Evolutionary conservation across 2,113 vertebrate species (phyloP).

Genomic region (Grammomys surdaster): DNA sequence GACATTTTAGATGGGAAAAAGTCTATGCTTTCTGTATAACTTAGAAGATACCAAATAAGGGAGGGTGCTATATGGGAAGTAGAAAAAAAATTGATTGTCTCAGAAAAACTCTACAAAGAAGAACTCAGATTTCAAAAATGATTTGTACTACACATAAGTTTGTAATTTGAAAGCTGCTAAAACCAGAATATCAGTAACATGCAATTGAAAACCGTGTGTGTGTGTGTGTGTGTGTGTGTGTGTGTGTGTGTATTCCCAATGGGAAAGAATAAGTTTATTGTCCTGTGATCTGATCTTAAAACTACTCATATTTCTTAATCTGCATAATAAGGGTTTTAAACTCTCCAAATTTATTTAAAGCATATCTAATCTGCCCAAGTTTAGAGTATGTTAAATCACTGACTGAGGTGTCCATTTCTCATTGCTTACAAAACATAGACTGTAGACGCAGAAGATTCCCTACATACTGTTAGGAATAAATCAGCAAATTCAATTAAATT

Average conservation of each 20-base stretch:
- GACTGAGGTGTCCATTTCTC: constrained; percentile 13
- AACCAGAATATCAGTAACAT: constrained; percentile 47
- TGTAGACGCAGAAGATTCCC: constrained; percentile 1
- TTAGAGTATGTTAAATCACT: constrained; percentile 57
- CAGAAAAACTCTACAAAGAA: background rate
- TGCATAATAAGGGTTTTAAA: constrained; percentile 56
- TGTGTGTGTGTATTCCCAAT: background rate
- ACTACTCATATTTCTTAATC: constrained; percentile 61
- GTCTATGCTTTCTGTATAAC: constrained; percentile 7
- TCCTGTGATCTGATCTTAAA: constrained; percentile 38
- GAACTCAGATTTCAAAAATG: constrained; percentile 18
- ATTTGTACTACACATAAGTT: background rate
- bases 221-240: too few relatives aligned
- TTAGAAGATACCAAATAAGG: constrained; percentile 10
- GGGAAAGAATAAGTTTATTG: constrained; percentile 43
- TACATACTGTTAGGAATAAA: constrained; percentile 62
- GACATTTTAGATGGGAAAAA: background rate
- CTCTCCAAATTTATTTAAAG: constrained; percentile 14
- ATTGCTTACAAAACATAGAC: constrained; percentile 42
- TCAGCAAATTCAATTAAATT: constrained; percentile 74
- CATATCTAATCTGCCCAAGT: constrained; percentile 52
- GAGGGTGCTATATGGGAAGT: constrained; percentile 5
- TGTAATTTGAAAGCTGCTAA: constrained; percentile 36
- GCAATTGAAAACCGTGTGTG: background rate
- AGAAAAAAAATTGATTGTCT: constrained; percentile 49